A percentile compares a stretch with the other conserved stretches of the same genome.
Evolutionary conservation across 2,113 vertebrate species (phyloP).

Genomic region (Gymnogyps californianus): DNA sequence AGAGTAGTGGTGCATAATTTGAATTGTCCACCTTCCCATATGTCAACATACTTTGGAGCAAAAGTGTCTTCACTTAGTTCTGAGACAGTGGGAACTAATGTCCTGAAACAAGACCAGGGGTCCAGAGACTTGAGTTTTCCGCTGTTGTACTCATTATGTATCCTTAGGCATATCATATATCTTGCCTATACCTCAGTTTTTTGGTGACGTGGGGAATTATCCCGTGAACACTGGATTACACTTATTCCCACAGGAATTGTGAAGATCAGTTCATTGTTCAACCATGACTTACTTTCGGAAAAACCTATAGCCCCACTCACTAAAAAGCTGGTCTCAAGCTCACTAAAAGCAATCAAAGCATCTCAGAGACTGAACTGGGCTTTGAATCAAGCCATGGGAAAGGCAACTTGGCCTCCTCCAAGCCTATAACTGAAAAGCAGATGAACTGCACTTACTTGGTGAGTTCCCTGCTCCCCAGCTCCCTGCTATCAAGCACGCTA

Average conservation of each 20-base stretch:
- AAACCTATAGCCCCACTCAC: neutral
- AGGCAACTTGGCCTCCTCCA: neutral
- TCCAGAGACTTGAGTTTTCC: neutral
- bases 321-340: neutral
- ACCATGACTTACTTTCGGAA: neutral
- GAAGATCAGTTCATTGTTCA: neutral
- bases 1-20: neutral
- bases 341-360: neutral
- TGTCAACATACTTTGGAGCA: neutral
- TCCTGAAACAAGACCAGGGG: neutral
- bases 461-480: neutral
- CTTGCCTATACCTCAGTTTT: accelerated
- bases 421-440: neutral
- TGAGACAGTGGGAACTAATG: neutral
- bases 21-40: neutral
- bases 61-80: neutral
- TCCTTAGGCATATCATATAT: neutral
- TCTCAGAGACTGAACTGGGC: neutral
- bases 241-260: neutral
- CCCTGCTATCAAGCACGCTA: neutral
- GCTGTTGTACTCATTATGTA: neutral
- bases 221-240: neutral
- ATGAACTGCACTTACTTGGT: neutral
- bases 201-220: neutral
- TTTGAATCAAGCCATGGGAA: neutral